Base-by-base conservation (phyloP, 1,140 invertebrate genomes). In the Stegodyphus mimosarum region DNA sequence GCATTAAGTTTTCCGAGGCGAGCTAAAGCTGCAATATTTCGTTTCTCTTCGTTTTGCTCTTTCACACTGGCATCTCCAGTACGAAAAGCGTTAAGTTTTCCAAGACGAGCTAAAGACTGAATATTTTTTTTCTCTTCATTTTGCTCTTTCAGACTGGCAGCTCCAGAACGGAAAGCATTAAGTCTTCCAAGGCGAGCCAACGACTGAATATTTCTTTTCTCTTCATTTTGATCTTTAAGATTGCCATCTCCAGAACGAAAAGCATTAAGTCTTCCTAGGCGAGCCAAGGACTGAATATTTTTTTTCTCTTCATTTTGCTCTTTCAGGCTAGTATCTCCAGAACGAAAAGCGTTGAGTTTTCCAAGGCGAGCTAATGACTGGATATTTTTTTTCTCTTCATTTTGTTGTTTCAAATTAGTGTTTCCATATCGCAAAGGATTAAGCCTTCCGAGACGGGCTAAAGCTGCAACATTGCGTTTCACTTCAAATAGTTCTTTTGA, bases 11-110 rank as follows among this genome's bases (percentile, higher is more conserved):
- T 76, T 9, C 85, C 85, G 18, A 74, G 60, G 9, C 85, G 67
- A 73, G 85, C 85, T 52, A 86, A 70, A 33, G 85, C 70, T 13
- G 77, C 85, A 13, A 86, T 64, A n/a, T 86, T 78, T 5, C 85
- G 76, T 51, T 86, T 86, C 15, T 86, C 84, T 48, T n/a, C n/a
- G 2, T n/a, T 51, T n/a, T n/a, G 15, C 13, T 73, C 71, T 4
- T 33, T 74, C 7, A 6, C 70, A 67, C 71, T 18, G 15, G 15
- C 49, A 7, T 15, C 4, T 18, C 50, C 53, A 10, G 6, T 76
- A 52, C 13, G 49, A 17, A 18, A 15, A 7, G 18, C 18, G 9
- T 48, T 55, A 53, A 83, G 52, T 33, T 83, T 83, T 52, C 80
- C 80, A 67, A 74, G 66, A 7, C 53, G 33, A 10, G 80, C 71